Evolutionary conservation across 2,113 vertebrate genomes (phyloP).

Genomic region (Engraulis encrasicolus): DNA sequence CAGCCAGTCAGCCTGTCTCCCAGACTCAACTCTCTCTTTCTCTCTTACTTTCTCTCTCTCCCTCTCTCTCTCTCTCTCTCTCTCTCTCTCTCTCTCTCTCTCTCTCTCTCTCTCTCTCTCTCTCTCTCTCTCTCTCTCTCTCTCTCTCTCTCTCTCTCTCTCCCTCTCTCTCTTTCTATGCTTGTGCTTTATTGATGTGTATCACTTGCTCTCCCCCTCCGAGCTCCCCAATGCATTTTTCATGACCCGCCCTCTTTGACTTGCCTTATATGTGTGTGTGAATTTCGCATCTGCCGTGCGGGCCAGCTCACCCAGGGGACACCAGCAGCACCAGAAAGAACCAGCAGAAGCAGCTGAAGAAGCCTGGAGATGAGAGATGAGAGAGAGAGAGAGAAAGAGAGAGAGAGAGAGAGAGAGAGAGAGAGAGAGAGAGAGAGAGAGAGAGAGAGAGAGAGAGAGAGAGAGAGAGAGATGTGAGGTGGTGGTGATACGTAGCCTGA

Average conservation of each 20-base stretch:
- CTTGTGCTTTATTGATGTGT: slow-evolving; percentile 21
- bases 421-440: background rate
- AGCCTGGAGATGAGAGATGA: background rate
- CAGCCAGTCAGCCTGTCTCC: too few species aligned
- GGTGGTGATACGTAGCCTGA: background rate
- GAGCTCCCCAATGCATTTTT: background rate
- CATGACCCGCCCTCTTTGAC: slow-evolving; percentile 16
- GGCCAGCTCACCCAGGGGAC: background rate
- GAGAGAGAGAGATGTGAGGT: background rate
- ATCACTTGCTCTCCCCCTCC: slow-evolving; percentile 15
- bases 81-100: too few species aligned
- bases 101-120: too few species aligned
- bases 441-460: background rate
- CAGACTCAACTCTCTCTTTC: too few species aligned
- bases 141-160: too few species aligned
- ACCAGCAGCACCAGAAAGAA: too few species aligned
- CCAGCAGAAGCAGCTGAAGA: too few species aligned
- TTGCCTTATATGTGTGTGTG: slow-evolving; percentile 19
- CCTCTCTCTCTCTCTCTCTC: too few species aligned
- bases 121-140: too few species aligned
- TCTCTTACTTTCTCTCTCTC: too few species aligned
- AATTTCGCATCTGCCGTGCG: background rate
- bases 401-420: background rate
- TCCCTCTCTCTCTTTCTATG: background rate
- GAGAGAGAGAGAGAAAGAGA: background rate